Evolutionary conservation across 2,113 vertebrate genomes (phyloP).

Genomic region (Entelurus aequoreus): DNA sequence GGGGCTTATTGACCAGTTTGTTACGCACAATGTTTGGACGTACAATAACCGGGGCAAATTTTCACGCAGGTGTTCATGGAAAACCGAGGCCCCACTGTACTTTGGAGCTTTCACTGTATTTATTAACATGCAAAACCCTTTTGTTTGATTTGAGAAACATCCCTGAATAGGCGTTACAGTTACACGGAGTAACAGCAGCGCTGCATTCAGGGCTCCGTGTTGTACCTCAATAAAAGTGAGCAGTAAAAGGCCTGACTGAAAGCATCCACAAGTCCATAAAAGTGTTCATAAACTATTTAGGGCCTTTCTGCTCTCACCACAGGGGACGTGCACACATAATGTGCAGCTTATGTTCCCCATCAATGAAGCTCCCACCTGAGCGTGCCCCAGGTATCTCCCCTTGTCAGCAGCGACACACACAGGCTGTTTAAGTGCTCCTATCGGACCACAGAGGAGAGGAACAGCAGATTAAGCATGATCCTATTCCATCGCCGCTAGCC

Average conservation of each 20-base stretch:
- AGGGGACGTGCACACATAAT: constrained; percentile 12
- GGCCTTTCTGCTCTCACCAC: constrained; percentile 22
- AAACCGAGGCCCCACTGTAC: not conserved
- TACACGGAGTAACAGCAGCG: constrained; percentile 24
- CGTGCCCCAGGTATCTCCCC: constrained; percentile 50
- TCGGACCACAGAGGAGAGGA: constrained; percentile 79
- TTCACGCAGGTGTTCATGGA: too few relatives aligned
- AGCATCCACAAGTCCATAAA: constrained; percentile 63
- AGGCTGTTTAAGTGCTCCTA: constrained; percentile 83
- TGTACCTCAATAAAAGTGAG: constrained; percentile 46
- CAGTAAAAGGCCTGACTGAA: constrained; percentile 55
- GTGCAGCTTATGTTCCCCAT: constrained; percentile 10
- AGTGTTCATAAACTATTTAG: constrained; percentile 56
- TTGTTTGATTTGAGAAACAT: not conserved
- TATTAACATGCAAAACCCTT: not conserved
- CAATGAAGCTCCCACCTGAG: constrained; percentile 22
- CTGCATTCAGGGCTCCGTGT: constrained; percentile 40
- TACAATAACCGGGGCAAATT: too few relatives aligned
- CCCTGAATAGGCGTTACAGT: constrained; percentile 31
- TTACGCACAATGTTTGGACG: too few relatives aligned
- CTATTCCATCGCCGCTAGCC: constrained; percentile 64
- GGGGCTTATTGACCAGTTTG: too few relatives aligned
- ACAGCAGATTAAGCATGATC: constrained; percentile 90
- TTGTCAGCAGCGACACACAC: constrained; percentile 63
- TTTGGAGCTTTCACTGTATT: not conserved